Evolutionary conservation across 2,113 vertebrate genomes (phyloP).

Genomic region (Vidua macroura): DNA sequence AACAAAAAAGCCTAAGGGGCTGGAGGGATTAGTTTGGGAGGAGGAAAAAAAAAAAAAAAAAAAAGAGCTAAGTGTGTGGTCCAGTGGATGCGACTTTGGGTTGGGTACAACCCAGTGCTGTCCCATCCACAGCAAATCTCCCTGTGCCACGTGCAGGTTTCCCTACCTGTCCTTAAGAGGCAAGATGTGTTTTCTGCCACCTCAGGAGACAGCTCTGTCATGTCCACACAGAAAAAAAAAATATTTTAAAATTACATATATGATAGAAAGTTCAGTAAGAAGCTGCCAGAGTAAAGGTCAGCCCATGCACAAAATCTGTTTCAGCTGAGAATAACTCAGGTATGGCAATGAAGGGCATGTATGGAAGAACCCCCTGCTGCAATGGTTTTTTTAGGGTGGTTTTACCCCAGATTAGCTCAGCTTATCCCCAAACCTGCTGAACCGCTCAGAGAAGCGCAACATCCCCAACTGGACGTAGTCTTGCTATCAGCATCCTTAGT

Average conservation of each 20-base stretch:
- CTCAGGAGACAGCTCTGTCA: background rate
- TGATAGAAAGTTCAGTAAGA: background rate
- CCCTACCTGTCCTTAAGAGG: background rate
- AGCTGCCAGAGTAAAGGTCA: background rate
- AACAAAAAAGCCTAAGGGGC: conserved; percentile 39
- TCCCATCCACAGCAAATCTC: background rate
- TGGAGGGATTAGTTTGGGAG: conserved; percentile 29
- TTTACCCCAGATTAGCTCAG: background rate
- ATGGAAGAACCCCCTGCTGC: rapidly evolving
- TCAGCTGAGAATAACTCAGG: background rate
- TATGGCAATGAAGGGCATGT: rapidly evolving
- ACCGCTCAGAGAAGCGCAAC: rapidly evolving
- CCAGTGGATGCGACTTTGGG: background rate
- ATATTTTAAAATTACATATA: background rate
- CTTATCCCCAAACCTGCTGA: background rate
- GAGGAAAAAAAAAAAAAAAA: too few species aligned
- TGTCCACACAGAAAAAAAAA: background rate
- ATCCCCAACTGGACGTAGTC: background rate
- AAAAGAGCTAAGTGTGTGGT: conserved; percentile 46
- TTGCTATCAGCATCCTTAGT: background rate
- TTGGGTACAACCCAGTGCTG: background rate
- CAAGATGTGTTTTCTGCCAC: background rate
- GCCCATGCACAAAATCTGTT: rapidly evolving
- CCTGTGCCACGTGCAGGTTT: background rate
- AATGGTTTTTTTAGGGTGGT: background rate